Conservation (phyloP, 2,888 invertebrate species). For the Eupelmus urozonus region DNA sequence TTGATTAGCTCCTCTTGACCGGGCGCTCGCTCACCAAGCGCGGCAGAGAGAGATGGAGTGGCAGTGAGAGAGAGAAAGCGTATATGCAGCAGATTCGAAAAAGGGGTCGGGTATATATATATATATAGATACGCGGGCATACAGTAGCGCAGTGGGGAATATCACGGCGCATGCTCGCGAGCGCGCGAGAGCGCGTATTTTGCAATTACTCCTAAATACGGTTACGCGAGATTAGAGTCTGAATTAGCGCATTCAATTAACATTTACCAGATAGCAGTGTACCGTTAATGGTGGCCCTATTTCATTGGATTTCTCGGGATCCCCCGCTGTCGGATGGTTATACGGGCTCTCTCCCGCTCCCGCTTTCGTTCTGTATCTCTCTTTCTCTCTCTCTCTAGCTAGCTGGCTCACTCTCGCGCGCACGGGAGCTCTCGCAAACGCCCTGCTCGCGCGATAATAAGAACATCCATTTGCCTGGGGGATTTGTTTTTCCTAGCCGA, state of each 20-base stretch:
- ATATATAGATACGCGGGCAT: too few species aligned
- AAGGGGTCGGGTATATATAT: constrained; percentile 19
- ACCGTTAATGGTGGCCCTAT: constrained; percentile 66
- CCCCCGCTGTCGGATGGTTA: constrained; percentile 54
- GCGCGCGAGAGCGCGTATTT: too few species aligned
- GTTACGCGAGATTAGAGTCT: constrained; percentile 73
- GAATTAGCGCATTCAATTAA: constrained; percentile 76
- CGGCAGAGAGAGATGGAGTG: too few species aligned
- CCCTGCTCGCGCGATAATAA: constrained; percentile 62
- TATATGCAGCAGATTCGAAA: too few species aligned
- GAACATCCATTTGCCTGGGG: constrained; percentile 59
- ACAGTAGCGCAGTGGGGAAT: constrained; percentile 57
- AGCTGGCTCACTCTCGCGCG: constrained; percentile 27
- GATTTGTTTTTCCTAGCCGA: constrained; percentile 57
- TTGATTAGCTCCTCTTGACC: constrained; percentile 42
- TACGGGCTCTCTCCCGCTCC: constrained; percentile 14
- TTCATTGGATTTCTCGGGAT: constrained; percentile 71
- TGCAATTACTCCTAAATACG: constrained; percentile 74
- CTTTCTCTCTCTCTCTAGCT: constrained; percentile 21
- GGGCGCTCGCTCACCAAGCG: neutral
- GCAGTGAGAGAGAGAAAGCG: too few species aligned
- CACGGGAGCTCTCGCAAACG: neutral
- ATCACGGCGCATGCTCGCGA: constrained; percentile 61
- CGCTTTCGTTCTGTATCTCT: neutral
- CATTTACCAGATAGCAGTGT: constrained; percentile 68